phyloP scores from a whole-genome alignment of 1,140 invertebrate genomes.

The Campoletis sonorensis region DNA sequence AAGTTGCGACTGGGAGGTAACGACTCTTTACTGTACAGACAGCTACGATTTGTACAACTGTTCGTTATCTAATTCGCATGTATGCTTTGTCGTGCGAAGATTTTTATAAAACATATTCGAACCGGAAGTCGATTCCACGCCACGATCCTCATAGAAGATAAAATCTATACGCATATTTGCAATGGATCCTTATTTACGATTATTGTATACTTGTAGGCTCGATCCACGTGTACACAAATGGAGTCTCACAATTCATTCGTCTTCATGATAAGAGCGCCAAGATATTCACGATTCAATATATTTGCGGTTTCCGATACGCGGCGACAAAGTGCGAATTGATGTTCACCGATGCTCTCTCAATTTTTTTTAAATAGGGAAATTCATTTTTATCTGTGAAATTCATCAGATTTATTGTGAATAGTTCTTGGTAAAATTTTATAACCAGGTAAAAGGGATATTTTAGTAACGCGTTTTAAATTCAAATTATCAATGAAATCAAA shows the following conservation, averaged over 20 bases:
- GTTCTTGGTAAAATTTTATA: too few relatives aligned
- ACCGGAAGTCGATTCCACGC: background rate
- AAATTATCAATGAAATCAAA: too few relatives aligned
- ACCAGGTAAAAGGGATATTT: too few relatives aligned
- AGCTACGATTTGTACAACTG: background rate
- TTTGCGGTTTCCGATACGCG: background rate
- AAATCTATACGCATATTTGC: background rate
- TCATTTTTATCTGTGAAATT: too few relatives aligned
- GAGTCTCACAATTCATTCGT: background rate
- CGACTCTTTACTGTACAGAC: background rate
- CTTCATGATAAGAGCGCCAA: background rate
- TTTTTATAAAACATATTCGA: background rate
- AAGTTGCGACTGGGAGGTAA: background rate
- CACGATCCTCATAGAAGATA: background rate
- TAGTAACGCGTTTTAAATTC: too few relatives aligned
- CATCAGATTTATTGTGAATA: too few relatives aligned
- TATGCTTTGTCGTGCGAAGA: background rate
- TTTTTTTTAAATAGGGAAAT: background rate
- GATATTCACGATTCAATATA: background rate
- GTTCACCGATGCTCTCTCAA: background rate
- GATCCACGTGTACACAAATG: background rate
- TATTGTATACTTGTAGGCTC: background rate
- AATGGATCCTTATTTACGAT: background rate
- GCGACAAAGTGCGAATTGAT: too few relatives aligned
- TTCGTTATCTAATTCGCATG: slow-evolving; percentile 18